These are phyloP conservation scores for Calameuta pallipes DNA, from an alignment of 2,888 invertebrate genomes.

Conservation along the genomic window DNA sequence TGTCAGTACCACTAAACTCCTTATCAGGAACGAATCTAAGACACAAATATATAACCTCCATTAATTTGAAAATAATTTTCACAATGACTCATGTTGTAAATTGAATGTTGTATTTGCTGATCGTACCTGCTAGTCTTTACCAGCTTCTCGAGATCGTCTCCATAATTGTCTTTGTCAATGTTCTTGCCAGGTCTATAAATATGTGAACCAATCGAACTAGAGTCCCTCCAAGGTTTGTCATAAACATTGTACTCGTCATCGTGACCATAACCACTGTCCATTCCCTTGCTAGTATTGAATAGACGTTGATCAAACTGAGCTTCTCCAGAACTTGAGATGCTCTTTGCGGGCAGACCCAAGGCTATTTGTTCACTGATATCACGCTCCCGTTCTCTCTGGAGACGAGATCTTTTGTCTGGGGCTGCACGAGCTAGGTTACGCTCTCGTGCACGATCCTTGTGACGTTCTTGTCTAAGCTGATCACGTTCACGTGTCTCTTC, in stretches of 20 bases:
- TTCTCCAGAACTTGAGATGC: conserved; percentile 75
- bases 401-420: conserved; percentile 91
- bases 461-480: conserved; percentile 86
- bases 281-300: conserved; percentile 92
- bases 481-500: conserved; percentile 87
- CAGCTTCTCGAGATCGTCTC: conserved; percentile 88
- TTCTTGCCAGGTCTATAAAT: conserved; percentile 91
- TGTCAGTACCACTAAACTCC: conserved; percentile 93
- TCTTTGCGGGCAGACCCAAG: conserved; percentile 91
- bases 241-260: conserved; percentile 98
- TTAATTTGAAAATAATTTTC: conserved; percentile 7
- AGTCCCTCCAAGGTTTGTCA: conserved; percentile 97
- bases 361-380: conserved; percentile 99
- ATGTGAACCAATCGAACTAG: conserved; percentile 85
- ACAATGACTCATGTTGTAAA: conserved; percentile 4
- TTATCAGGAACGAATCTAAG: conserved; percentile 96
- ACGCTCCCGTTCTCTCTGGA: conserved; percentile 91
- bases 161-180: conserved; percentile 90
- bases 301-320: conserved; percentile 94
- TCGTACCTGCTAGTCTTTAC: conserved; percentile 84
- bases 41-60: conserved; percentile 24
- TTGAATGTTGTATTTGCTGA: background rate
- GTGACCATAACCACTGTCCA: conserved; percentile 96
- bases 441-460: conserved; percentile 92
- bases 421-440: conserved; percentile 93